These are phyloP conservation scores for Erannis defoliaria DNA, from an alignment of 2,888 invertebrate species.

Conservation along the genomic window DNA sequence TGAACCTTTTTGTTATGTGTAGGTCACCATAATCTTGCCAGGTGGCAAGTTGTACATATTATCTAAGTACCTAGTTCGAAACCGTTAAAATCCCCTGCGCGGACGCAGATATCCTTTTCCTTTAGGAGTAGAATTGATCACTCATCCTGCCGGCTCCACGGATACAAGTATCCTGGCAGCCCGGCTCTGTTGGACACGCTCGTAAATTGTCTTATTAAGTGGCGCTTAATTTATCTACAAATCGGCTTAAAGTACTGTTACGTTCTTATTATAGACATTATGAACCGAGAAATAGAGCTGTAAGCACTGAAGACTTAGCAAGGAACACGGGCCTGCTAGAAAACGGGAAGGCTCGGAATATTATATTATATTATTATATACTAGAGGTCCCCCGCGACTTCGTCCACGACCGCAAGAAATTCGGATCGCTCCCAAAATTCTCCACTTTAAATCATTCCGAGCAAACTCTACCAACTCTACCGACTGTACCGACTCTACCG, in stretches of 20 bases:
- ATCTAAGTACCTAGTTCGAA: no score
- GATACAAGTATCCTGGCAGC: conserved; percentile 42
- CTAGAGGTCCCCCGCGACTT: no score
- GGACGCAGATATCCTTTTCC: conserved; percentile 64
- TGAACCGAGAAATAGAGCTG: conserved; percentile 61
- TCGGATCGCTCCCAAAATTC: no score
- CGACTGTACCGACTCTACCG: no score
- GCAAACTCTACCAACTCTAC: no score
- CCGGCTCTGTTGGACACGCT: conserved; percentile 59
- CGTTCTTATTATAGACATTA: conserved; percentile 64
- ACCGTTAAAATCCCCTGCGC: conserved; percentile 31
- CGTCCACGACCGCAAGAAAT: no score
- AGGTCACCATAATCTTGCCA: no score
- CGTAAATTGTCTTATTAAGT: conserved; percentile 75
- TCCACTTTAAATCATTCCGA: no score
- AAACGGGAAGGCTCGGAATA: conserved; percentile 16
- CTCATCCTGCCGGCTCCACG: conserved; percentile 55
- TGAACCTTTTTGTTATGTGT: no score
- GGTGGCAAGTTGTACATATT: no score
- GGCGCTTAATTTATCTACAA: conserved; percentile 66
- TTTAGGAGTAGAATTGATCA: conserved; percentile 69
- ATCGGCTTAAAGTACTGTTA: conserved; percentile 66
- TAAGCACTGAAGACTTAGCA: conserved; percentile 32
- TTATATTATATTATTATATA: no score
- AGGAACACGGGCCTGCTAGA: conserved; percentile 15